Conservation (phyloP, 2,113 vertebrate genomes). For the Okapia johnstoni region DNA sequence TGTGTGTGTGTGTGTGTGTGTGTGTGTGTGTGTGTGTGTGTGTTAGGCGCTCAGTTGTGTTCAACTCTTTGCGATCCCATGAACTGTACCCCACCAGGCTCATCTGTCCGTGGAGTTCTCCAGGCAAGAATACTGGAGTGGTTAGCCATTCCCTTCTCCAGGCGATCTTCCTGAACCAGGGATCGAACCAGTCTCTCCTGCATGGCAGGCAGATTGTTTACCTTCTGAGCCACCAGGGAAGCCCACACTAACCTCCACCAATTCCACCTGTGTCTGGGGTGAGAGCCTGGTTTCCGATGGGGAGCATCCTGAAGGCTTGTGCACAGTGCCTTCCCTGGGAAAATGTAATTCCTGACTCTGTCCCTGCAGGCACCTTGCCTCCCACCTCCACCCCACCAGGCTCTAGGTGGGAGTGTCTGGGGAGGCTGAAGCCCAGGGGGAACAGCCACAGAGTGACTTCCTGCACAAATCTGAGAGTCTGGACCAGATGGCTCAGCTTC, state of each 20-base stretch:
- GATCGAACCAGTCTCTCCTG: accelerated
- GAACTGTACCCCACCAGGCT: neutral
- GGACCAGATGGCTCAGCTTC: neutral
- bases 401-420: neutral
- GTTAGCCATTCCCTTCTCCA: neutral
- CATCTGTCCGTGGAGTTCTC: neutral
- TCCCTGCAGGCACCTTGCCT: neutral
- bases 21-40: no score
- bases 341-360: neutral
- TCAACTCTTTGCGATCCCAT: neutral
- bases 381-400: accelerated
- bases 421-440: neutral
- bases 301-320: neutral
- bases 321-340: neutral
- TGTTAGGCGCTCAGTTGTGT: neutral
- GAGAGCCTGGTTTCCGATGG: neutral
- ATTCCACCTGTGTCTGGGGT: neutral
- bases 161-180: neutral
- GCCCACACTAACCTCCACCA: neutral
- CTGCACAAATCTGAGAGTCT: neutral
- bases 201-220: neutral
- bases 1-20: neutral
- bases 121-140: neutral
- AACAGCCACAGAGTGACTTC: neutral
- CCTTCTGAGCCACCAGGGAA: neutral